Conservation (phyloP, 2,113 vertebrate genomes). For the Tyrannus savana region DNA sequence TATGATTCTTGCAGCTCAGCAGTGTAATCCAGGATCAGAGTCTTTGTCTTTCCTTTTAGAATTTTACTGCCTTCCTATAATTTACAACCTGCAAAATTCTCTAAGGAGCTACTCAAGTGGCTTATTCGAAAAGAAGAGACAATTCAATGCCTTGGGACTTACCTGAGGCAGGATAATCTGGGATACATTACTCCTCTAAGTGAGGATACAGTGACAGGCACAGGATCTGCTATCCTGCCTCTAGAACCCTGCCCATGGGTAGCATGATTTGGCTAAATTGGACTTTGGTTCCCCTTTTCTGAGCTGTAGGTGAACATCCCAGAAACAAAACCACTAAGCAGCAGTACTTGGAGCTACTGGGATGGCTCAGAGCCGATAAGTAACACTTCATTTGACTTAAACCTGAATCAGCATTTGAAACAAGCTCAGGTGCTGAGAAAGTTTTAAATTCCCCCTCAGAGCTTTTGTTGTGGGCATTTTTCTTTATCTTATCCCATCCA, state of each 20-base stretch:
- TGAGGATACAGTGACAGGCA: background rate
- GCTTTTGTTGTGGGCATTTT: background rate
- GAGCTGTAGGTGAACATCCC: background rate
- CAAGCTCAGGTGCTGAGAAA: background rate
- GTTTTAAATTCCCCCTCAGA: background rate
- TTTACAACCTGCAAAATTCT: background rate
- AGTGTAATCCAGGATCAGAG: background rate
- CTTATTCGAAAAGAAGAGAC: background rate
- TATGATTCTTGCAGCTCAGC: background rate
- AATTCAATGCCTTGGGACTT: background rate
- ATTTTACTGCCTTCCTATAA: slow-evolving; percentile 8
- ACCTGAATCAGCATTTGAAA: background rate
- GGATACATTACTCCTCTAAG: background rate
- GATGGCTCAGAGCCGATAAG: background rate
- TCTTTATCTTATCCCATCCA: background rate
- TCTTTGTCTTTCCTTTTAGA: background rate
- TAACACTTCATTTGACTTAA: background rate
- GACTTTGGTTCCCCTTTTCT: background rate
- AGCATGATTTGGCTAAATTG: background rate
- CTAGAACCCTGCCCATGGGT: background rate
- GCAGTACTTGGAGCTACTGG: background rate
- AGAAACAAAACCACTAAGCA: background rate
- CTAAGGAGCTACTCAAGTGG: background rate
- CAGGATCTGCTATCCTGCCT: background rate
- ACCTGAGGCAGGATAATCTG: background rate